These are phyloP conservation scores for Thinocorus orbignyianus DNA, from an alignment of 2,113 vertebrate species.

Conservation along the genomic window DNA sequence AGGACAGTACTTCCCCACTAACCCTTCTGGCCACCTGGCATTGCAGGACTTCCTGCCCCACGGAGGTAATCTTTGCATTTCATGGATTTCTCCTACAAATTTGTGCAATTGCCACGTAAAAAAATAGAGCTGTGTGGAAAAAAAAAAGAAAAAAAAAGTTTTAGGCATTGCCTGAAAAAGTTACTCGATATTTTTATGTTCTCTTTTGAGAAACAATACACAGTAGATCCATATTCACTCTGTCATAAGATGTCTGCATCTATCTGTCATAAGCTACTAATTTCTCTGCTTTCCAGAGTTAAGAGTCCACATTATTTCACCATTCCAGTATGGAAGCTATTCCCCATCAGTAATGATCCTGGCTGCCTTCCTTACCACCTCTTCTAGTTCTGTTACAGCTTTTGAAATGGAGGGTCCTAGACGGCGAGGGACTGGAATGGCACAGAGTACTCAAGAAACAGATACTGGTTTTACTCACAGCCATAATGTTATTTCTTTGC, in stretches of 20 bases:
- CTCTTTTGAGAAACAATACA: background rate
- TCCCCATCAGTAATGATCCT: background rate
- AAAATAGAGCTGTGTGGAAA: background rate
- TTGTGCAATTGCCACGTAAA: background rate
- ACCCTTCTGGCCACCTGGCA: background rate
- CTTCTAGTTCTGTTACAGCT: background rate
- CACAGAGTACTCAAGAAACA: background rate
- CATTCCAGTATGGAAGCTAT: background rate
- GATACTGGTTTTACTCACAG: background rate
- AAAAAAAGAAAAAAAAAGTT: background rate
- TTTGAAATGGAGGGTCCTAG: background rate
- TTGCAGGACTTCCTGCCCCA: background rate
- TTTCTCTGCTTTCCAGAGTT: background rate
- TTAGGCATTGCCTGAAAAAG: background rate
- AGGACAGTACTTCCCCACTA: background rate
- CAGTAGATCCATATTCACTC: background rate
- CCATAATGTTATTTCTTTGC: background rate
- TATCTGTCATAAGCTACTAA: background rate
- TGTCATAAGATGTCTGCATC: no score
- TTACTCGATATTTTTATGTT: background rate
- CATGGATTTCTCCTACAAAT: background rate
- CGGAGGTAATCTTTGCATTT: background rate
- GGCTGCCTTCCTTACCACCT: background rate
- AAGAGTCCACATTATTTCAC: background rate
- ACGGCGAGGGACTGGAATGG: background rate